Conservation (phyloP, 1,140 invertebrate genomes). For the Danaus melanippus region DNA sequence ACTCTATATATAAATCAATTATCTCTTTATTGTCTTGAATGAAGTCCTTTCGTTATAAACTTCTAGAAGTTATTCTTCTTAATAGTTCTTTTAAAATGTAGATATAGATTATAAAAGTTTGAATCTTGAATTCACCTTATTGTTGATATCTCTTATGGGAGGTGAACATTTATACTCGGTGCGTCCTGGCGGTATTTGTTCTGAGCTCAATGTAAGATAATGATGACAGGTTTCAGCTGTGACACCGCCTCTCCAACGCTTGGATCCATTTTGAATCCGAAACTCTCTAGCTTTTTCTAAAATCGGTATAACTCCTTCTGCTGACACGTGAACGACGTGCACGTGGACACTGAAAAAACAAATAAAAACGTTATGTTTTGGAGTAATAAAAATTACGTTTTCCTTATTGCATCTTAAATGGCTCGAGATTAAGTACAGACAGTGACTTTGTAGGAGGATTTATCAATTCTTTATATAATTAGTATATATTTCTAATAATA, state of each 20-base stretch:
- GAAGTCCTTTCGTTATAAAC: no score
- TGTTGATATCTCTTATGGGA: conserved; percentile 76
- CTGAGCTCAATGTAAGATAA: conserved; percentile 77
- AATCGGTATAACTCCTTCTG: conserved; percentile 68
- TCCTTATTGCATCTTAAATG: not conserved
- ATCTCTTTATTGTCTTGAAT: not conserved
- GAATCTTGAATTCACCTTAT: conserved; percentile 62
- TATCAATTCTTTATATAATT: no score
- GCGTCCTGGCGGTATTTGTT: conserved; percentile 74
- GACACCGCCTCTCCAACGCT: conserved; percentile 57
- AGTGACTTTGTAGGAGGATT: no score
- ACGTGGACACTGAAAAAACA: conserved; percentile 70
- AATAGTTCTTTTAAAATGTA: no score
- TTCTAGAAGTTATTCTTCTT: no score
- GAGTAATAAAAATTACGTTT: conserved; percentile 5
- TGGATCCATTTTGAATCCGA: conserved; percentile 33
- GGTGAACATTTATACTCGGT: conserved; percentile 82
- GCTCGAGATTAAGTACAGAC: no score
- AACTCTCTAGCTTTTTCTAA: conserved; percentile 40
- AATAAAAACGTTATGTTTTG: conserved; percentile 3
- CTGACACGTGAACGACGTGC: conserved; percentile 82
- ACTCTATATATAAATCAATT: not conserved
- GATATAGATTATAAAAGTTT: no score
- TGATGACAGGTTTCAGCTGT: conserved; percentile 83
- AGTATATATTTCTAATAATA: no score